These are phyloP conservation scores for Pygocentrus nattereri DNA, from an alignment of 2,797 vertebrate species.

Conservation along the genomic window DNA sequence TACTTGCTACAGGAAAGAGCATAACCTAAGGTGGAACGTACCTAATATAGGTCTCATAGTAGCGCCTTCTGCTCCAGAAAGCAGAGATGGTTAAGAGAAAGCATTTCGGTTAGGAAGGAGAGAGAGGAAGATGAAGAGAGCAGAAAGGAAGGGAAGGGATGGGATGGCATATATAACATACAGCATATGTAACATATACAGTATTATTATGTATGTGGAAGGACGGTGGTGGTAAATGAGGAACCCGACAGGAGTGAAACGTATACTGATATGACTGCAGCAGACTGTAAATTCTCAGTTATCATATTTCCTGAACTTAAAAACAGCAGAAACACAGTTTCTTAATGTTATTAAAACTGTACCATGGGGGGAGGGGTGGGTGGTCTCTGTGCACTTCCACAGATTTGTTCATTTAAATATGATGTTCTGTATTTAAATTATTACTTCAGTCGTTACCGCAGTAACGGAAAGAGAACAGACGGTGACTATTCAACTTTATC, in stretches of 20 bases:
- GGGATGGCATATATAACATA: constrained; percentile 64
- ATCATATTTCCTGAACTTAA: too few relatives aligned
- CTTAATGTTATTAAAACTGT: too few relatives aligned
- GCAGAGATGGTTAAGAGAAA: constrained; percentile 82
- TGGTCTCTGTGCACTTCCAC: too few relatives aligned
- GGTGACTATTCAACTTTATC: too few relatives aligned
- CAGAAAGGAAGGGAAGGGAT: constrained; percentile 56
- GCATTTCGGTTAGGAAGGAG: constrained; percentile 79
- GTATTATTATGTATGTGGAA: constrained; percentile 71
- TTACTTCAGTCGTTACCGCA: too few relatives aligned
- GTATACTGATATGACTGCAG: too few relatives aligned
- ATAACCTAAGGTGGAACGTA: constrained; percentile 90
- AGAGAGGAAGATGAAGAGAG: constrained; percentile 63
- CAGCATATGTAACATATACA: constrained; percentile 79
- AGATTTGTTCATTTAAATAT: too few relatives aligned
- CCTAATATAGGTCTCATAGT: constrained; percentile 99
- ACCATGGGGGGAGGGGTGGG: too few relatives aligned
- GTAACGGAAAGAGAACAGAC: too few relatives aligned
- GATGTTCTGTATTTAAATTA: too few relatives aligned
- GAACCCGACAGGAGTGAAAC: neutral
- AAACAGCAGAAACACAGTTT: too few relatives aligned
- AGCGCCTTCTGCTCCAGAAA: constrained; percentile 95
- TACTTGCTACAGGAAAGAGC: constrained; percentile 32
- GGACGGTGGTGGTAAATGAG: constrained; percentile 6
- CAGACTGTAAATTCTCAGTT: too few relatives aligned